phyloP scores from a whole-genome alignment of 2,797 vertebrate genomes.

The Sebastes minor region DNA sequence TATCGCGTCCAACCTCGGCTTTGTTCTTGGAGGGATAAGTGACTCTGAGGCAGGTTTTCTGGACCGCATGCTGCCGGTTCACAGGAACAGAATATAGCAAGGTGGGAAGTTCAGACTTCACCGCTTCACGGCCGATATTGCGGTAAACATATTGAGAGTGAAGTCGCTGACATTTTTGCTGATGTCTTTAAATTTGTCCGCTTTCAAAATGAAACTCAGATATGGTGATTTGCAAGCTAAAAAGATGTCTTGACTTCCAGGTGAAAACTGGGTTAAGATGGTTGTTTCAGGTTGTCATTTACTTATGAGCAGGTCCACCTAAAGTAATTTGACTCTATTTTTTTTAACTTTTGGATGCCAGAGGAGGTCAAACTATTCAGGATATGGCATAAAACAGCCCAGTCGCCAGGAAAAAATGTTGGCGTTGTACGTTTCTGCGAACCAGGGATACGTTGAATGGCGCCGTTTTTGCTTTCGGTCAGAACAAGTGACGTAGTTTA shows the following conservation, averaged over 20 bases:
- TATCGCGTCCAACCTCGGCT: slow-evolving; percentile 68
- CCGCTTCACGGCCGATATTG: not conserved
- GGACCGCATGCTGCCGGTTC: slow-evolving; percentile 25
- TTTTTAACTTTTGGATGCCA: not conserved
- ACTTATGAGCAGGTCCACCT: not conserved
- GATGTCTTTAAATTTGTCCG: not conserved
- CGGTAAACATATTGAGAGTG: not conserved
- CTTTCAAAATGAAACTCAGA: not conserved
- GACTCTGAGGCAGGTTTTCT: slow-evolving; percentile 61
- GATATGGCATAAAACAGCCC: not conserved
- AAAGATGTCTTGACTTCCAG: not conserved
- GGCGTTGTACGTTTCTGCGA: no score
- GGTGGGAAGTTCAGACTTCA: not conserved
- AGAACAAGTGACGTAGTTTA: no score
- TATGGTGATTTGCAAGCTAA: not conserved
- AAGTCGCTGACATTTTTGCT: not conserved
- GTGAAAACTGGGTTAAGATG: not conserved
- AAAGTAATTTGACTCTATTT: not conserved
- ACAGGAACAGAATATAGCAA: slow-evolving; percentile 8
- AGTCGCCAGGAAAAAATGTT: no score
- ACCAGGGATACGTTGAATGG: accelerated
- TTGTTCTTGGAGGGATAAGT: slow-evolving; percentile 77
- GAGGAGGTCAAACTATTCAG: not conserved
- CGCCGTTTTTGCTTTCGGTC: accelerated
- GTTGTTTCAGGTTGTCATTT: no score